These are phyloP conservation scores for Amphiprion ocellaris DNA, from an alignment of 2,113 vertebrate species.

Conservation along the genomic window DNA sequence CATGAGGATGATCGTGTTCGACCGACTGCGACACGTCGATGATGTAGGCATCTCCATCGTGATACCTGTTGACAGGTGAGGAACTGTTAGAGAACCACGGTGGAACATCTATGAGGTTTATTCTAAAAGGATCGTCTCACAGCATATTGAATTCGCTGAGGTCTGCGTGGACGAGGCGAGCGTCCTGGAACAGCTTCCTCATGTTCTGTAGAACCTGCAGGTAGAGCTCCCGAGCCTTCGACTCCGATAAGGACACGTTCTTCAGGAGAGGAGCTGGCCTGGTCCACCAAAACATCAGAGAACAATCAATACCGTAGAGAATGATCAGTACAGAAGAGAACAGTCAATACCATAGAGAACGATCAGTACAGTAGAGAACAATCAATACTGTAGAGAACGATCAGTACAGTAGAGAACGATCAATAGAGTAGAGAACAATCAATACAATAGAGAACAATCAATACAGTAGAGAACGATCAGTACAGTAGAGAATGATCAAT, in stretches of 20 bases:
- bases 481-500: neutral
- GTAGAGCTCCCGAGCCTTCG: slow-evolving; percentile 93
- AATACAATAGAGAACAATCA: no score
- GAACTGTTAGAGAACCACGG: neutral
- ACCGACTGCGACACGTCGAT: slow-evolving; percentile 98
- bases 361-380: neutral
- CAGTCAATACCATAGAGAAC: neutral
- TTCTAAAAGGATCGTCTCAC: slow-evolving; percentile 76
- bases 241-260: slow-evolving; percentile 90
- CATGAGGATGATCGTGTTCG: slow-evolving; percentile 96
- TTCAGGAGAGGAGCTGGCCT: slow-evolving; percentile 96
- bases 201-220: slow-evolving; percentile 94
- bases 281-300: neutral
- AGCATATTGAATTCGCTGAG: slow-evolving; percentile 99
- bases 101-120: neutral
- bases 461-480: no score
- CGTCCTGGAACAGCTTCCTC: slow-evolving; percentile 95
- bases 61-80: slow-evolving; percentile 83
- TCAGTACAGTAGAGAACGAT: no score
- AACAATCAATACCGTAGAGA: neutral
- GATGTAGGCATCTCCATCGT: slow-evolving; percentile 88
- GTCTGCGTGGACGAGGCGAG: slow-evolving; percentile 95
- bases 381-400: no score
- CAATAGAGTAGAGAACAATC: no score
- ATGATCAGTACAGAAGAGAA: neutral